Conservation (phyloP, 2,113 vertebrate species). For the Indicator maculatus region DNA sequence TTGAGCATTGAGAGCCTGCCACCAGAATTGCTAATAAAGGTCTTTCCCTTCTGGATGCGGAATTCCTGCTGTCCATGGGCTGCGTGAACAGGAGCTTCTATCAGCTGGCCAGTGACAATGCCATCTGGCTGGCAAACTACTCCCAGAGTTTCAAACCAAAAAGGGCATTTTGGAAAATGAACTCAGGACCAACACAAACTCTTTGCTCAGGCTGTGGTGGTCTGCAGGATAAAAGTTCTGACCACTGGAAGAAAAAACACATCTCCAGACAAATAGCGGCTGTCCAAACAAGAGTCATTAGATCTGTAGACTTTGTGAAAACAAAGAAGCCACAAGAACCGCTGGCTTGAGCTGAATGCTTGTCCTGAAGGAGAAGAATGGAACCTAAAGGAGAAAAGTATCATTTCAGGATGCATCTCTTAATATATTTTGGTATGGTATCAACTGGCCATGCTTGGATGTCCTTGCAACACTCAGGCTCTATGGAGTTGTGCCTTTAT, state of each 20-base stretch:
- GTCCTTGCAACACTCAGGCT: conserved; percentile 79
- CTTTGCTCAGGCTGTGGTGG: conserved; percentile 16
- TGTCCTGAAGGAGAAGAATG: conserved; percentile 75
- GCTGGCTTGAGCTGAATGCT: conserved; percentile 82
- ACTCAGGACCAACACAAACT: conserved; percentile 31
- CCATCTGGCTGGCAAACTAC: conserved; percentile 84
- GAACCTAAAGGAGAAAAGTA: conserved; percentile 72
- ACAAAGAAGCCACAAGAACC: conserved; percentile 74
- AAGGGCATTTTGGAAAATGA: conserved; percentile 48
- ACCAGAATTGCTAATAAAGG: conserved; percentile 83
- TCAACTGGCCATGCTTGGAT: conserved; percentile 70
- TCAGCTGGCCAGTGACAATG: conserved; percentile 83
- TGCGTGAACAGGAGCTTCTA: conserved; percentile 83
- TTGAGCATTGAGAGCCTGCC: conserved; percentile 77
- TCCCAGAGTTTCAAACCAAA: conserved; percentile 56
- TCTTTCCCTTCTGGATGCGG: conserved; percentile 86
- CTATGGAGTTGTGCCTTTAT: conserved; percentile 78
- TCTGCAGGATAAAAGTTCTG: conserved; percentile 61
- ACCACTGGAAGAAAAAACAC: conserved; percentile 86
- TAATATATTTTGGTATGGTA: conserved; percentile 79
- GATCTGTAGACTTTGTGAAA: conserved; percentile 74
- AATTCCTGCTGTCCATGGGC: conserved; percentile 77
- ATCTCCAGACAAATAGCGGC: conserved; percentile 73
- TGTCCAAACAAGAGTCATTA: conserved; percentile 68
- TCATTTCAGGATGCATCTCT: conserved; percentile 79